These are phyloP conservation scores for Epistrophella euchroma DNA, from an alignment of 2,888 invertebrate species.

Conservation along the genomic window DNA sequence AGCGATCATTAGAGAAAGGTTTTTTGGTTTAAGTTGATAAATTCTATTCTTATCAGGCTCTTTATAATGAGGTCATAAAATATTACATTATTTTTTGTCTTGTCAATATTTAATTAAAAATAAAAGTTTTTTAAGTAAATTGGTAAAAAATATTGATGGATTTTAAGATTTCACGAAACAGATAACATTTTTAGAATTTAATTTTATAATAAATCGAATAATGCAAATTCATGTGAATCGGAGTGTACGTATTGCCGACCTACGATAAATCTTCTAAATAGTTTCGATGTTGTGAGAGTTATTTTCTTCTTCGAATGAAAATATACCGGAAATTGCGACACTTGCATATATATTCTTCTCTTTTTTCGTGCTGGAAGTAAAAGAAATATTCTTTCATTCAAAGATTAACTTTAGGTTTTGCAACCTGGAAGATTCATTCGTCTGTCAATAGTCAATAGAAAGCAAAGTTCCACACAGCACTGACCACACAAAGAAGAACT, in stretches of 20 bases:
- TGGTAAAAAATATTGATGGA: too few relatives aligned
- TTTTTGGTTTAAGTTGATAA: too few relatives aligned
- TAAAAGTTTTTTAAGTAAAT: too few relatives aligned
- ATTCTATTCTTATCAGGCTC: too few relatives aligned
- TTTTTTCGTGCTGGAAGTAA: neutral
- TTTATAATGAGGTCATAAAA: too few relatives aligned
- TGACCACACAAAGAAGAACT: neutral
- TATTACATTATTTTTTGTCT: too few relatives aligned
- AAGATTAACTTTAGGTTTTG: neutral
- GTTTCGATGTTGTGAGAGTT: neutral
- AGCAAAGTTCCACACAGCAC: neutral
- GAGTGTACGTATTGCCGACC: neutral
- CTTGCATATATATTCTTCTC: neutral
- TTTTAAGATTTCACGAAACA: too few relatives aligned
- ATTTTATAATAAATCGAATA: neutral
- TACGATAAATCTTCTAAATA: neutral
- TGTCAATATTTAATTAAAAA: too few relatives aligned
- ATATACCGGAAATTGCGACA: slow-evolving; percentile 5
- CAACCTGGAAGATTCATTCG: neutral
- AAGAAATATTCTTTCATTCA: neutral
- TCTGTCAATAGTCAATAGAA: neutral
- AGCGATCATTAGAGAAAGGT: too few relatives aligned
- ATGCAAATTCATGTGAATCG: neutral
- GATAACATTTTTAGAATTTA: too few relatives aligned
- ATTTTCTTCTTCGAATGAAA: neutral